Evolutionary conservation across 2,888 invertebrate species (phyloP).

Genomic region (Parnassius orleans): DNA sequence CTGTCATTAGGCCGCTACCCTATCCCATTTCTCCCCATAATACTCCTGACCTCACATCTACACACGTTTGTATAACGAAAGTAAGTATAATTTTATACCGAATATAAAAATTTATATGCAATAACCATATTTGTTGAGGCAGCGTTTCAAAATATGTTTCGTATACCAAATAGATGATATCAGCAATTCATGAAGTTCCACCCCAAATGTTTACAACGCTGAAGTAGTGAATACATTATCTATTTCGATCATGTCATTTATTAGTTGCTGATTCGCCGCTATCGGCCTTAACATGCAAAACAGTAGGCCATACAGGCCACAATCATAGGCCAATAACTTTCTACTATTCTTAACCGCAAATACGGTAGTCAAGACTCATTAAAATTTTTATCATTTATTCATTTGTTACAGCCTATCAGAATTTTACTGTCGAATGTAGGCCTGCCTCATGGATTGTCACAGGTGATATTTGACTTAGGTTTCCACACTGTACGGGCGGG

Average conservation of each 20-base stretch:
- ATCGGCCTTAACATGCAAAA: conserved; percentile 20
- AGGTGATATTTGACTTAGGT: too few relatives aligned
- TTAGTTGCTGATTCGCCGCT: conserved; percentile 42
- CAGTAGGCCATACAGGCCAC: not conserved
- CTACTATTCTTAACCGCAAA: too few relatives aligned
- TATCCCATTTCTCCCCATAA: conserved; percentile 33
- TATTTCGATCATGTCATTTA: conserved; percentile 46
- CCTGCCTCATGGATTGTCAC: too few relatives aligned
- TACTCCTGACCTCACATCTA: conserved; percentile 38
- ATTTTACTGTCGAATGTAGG: too few relatives aligned
- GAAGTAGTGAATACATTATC: conserved; percentile 47
- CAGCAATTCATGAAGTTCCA: conserved; percentile 64
- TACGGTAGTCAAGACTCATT: too few relatives aligned
- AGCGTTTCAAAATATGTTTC: conserved; percentile 47
- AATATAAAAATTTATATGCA: conserved; percentile 56
- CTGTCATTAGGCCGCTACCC: conserved; percentile 45
- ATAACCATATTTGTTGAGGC: conserved; percentile 57
- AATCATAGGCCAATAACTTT: too few relatives aligned
- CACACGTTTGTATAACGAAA: conserved; percentile 32
- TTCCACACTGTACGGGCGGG: too few relatives aligned
- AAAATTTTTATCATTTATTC: too few relatives aligned
- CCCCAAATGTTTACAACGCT: conserved; percentile 38
- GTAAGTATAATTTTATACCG: conserved; percentile 35
- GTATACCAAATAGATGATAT: conserved; percentile 44
- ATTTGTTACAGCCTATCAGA: too few relatives aligned